Evolutionary conservation across 1,140 invertebrate genomes (phyloP), one percentile per base, ranked within the genome.

Genomic region (Drosophila busckii): DNA sequence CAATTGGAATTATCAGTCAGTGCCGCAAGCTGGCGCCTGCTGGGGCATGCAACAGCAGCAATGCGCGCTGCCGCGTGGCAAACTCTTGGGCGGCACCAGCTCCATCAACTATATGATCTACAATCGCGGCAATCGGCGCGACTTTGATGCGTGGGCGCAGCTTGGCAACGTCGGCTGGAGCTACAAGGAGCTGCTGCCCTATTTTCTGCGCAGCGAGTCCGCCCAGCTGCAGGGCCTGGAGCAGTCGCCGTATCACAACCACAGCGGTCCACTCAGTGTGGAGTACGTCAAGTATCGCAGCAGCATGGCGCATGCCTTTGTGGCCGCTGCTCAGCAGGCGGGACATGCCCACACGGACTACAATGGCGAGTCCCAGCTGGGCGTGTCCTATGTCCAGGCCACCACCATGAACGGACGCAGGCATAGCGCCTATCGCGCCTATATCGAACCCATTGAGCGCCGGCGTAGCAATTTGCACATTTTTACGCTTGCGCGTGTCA

Each of bases 31-130:
- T 34, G 87, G 89, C 44, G 90, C 89, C 16, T 93, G 92, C 65
- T 70, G 86, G 13, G 88, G 78, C 23, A 90, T 92, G 88, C 60
- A 75, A 10, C 86, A 88, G 10, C 80, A 88, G 12, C 80, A 87
- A 20, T 92, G 91, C 61, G 89, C 87, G 20, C 89, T 90, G 88
- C 90, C 91, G 0, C 84, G 91, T 37, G 92, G 92, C 1, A 91
- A 89, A 69, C 90, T 89, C 0, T 70, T 94, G 1, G 95, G 95
- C 1, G 95, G 95, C 1, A 91, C 91, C 1, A 94, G 92, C 12
- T 91, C 93, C 2, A 91, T 97, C 12, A 97, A 97, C 83, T 94
- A 92, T 38, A 95, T 97, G 94, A 92, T 96, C n/a, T 96, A 97
- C 84, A 93, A 95, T 1, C 89, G 96, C 23, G 96, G 96, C 0